Conservation (phyloP, 2,797 vertebrate genomes). For the Sorex maritimensis region DNA sequence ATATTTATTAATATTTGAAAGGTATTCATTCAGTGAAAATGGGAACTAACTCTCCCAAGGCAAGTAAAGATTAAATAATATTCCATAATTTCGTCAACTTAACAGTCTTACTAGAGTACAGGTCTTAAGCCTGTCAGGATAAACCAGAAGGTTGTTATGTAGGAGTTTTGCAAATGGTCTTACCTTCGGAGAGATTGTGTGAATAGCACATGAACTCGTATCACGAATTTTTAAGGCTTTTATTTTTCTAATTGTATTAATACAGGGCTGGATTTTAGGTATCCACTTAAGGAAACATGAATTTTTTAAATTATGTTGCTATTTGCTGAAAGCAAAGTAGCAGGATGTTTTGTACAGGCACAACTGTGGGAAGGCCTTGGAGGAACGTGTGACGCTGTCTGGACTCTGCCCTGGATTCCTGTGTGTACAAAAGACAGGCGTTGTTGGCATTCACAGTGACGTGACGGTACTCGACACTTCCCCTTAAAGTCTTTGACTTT, state of each 20-base stretch:
- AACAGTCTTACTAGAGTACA: slow-evolving; percentile 86
- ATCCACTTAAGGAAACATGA: slow-evolving; percentile 37
- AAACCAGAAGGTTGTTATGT: slow-evolving; percentile 77
- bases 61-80: slow-evolving; percentile 86
- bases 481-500: slow-evolving; percentile 80
- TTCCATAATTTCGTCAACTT: slow-evolving; percentile 86
- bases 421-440: neutral
- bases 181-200: slow-evolving; percentile 60
- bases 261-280: slow-evolving; percentile 73
- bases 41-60: slow-evolving; percentile 81
- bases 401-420: slow-evolving; percentile 59
- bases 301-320: slow-evolving; percentile 76
- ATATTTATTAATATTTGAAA: slow-evolving; percentile 90
- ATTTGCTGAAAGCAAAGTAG: slow-evolving; percentile 72
- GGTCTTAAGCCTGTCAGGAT: slow-evolving; percentile 80
- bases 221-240: slow-evolving; percentile 64
- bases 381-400: neutral
- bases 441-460: slow-evolving; percentile 2
- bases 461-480: slow-evolving; percentile 4
- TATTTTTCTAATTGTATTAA: slow-evolving; percentile 86
- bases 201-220: slow-evolving; percentile 76
- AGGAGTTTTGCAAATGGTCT: slow-evolving; percentile 77
- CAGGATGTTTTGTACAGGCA: slow-evolving; percentile 69
- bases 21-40: slow-evolving; percentile 76
- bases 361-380: slow-evolving; percentile 10